Conservation (phyloP, 2,888 invertebrate species). For the Vannuccia rotundouncinata region DNA sequence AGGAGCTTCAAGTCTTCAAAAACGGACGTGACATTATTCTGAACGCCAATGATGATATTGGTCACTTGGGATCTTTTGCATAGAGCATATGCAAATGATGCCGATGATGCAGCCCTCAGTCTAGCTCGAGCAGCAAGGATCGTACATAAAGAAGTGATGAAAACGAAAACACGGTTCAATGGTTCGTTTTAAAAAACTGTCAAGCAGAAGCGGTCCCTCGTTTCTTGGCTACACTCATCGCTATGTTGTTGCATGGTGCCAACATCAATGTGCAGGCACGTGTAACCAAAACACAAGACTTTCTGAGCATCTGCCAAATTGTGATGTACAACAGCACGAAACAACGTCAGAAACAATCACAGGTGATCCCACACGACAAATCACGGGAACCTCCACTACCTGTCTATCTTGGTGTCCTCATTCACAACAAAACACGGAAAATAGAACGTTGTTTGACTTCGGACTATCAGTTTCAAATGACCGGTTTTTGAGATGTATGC, state of each 20-base stretch:
- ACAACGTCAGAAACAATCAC: constrained; percentile 27
- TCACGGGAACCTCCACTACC: constrained; percentile 40
- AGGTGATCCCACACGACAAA: constrained; percentile 6
- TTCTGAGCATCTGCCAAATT: constrained; percentile 38
- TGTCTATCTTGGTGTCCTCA: constrained; percentile 39
- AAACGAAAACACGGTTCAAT: background rate
- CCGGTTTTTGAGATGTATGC: constrained; percentile 37
- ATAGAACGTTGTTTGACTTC: constrained; percentile 38
- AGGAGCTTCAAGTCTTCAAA: constrained; percentile 41
- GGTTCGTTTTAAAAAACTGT: background rate
- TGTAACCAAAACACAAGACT: constrained; percentile 29
- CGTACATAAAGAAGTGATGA: background rate
- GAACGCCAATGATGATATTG: constrained; percentile 42
- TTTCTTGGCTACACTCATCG: constrained; percentile 13
- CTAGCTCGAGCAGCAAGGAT: background rate
- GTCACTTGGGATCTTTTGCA: constrained; percentile 12
- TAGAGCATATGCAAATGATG: background rate
- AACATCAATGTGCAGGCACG: constrained; percentile 10
- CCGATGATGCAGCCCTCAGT: background rate
- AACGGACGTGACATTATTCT: constrained; percentile 41
- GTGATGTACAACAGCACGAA: constrained; percentile 36
- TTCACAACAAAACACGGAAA: constrained; percentile 41
- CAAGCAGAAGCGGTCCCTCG: constrained; percentile 21
- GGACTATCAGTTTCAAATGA: constrained; percentile 41
- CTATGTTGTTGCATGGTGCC: constrained; percentile 18